Evolutionary conservation across 1,140 invertebrate genomes (phyloP), one percentile per base, ranked within the genome.

Genomic region (Arion vulgaris): DNA sequence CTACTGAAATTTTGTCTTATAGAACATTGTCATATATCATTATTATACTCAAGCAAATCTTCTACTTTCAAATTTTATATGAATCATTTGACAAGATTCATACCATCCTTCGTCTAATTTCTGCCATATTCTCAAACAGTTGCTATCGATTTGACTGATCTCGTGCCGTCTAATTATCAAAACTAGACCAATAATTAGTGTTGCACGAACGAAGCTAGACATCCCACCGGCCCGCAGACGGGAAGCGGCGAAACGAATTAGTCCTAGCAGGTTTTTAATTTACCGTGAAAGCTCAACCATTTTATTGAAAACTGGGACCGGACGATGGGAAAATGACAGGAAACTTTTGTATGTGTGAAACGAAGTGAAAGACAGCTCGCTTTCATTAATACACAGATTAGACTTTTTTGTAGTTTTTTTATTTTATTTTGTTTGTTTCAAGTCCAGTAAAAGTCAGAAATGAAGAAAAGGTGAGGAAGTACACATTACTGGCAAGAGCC

Each of bases 141-240:
- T 66, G 7, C 26, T 45, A 72, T 72, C 38, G 71, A 72, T 72
- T 32, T 45, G n/a, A 13, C 39, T n/a, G 1, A 26, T 39, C 9
- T 38, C 71, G 41, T 53, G 73, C 49, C 73, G 73, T 75, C 39
- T 75, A 75, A 75, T 75, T 75, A 75, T 72, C 73, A 34, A n/a
- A 49, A 34, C 39, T 34, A 51, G 73, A 49, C 73, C 45, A 51
- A 51, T 75, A 51, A 75, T 75, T 75, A 75, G 73, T 75, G 2
- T 26, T 75, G 73, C 32, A 49, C 19, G 45, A 28, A 26, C 73
- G 73, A 26, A 28, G 41, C 26, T 66, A 34, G 28, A 19, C 19
- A 26, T 19, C 41, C 73, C 71, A 41, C 9, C 41, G 41, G 45
- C 73, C 73, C 73, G 73, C 45, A 75, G 41, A 75, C 73, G 41